A percentile compares a stretch with the other conserved stretches of the same genome.
phyloP scores from a whole-genome alignment of 1,140 invertebrate genomes.

The Eupeodes corollae region DNA sequence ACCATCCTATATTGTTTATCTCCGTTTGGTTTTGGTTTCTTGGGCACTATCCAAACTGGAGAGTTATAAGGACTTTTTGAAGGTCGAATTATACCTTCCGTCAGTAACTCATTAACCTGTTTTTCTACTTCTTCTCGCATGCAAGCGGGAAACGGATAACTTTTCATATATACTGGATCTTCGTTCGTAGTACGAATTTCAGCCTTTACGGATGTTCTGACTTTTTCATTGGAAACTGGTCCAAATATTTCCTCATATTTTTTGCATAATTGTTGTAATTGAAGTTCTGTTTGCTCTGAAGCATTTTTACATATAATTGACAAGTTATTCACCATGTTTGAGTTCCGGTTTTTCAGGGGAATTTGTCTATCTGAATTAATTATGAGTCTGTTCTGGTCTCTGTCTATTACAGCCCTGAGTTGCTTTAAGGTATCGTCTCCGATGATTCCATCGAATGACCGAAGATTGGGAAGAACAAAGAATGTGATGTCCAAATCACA shows the following conservation, averaged over 20 bases:
- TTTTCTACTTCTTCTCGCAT: constrained; percentile 9
- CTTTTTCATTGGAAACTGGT: constrained; percentile 9
- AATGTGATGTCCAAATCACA: constrained; percentile 1
- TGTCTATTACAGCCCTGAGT: constrained; percentile 8
- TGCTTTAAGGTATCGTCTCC: no score
- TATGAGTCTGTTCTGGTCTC: constrained; percentile 6
- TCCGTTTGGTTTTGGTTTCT: no score
- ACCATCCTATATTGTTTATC: constrained; percentile 11
- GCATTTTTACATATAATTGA: constrained; percentile 1
- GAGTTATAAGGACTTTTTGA: constrained; percentile 9
- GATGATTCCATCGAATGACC: no score
- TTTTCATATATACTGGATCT: constrained; percentile 9
- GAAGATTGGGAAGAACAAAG: constrained; percentile 4
- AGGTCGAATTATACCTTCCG: constrained; percentile 12
- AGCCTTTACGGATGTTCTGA: constrained; percentile 10
- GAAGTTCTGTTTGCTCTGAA: constrained; percentile 3
- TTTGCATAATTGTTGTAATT: neutral
- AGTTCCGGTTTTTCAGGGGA: constrained; percentile 3
- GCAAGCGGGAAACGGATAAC: constrained; percentile 10
- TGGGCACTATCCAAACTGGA: no score
- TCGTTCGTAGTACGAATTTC: constrained; percentile 11
- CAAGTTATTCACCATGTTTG: constrained; percentile 10
- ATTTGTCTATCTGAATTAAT: neutral
- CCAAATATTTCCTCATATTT: constrained; percentile 5
- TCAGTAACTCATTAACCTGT: no score